phyloP scores from a whole-genome alignment of 1,140 invertebrate genomes.

The Cardiocondyla obscurior region DNA sequence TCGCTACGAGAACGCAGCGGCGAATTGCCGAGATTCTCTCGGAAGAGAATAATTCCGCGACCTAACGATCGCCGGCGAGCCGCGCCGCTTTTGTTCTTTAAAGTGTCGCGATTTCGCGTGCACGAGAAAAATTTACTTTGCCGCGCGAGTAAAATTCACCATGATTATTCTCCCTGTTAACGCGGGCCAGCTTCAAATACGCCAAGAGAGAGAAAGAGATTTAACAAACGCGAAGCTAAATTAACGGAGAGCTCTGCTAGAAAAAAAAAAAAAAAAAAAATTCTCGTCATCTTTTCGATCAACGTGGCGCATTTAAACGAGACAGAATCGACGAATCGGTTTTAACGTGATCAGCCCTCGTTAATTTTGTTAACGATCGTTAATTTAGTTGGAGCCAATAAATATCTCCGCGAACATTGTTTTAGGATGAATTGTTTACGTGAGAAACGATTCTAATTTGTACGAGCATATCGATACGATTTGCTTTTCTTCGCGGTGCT shows the following conservation, averaged over 20 bases:
- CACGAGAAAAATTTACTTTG: slow-evolving; percentile 24
- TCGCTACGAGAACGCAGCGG: slow-evolving; percentile 28
- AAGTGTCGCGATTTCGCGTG: slow-evolving; percentile 32
- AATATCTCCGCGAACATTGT: not conserved
- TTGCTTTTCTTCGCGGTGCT: not conserved
- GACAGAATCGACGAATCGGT: not conserved
- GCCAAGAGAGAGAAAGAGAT: not conserved
- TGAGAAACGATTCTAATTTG: not conserved
- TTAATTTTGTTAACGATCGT: not conserved
- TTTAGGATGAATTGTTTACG: not conserved
- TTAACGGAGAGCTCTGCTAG: not conserved
- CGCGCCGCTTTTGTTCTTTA: slow-evolving; percentile 22
- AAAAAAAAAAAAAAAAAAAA: not conserved
- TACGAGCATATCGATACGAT: not conserved
- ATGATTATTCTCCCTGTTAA: slow-evolving; percentile 36
- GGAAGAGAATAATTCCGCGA: slow-evolving; percentile 47
- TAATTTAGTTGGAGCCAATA: not conserved
- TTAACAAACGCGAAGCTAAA: slow-evolving; percentile 23
- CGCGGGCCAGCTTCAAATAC: not conserved
- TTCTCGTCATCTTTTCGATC: not conserved
- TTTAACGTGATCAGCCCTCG: not conserved
- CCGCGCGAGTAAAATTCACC: slow-evolving; percentile 8
- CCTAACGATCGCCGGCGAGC: slow-evolving; percentile 44
- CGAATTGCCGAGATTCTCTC: slow-evolving; percentile 47
- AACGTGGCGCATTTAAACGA: not conserved